Base-by-base conservation (phyloP, 2,888 invertebrate species). In the Melinaea menophilus region DNA sequence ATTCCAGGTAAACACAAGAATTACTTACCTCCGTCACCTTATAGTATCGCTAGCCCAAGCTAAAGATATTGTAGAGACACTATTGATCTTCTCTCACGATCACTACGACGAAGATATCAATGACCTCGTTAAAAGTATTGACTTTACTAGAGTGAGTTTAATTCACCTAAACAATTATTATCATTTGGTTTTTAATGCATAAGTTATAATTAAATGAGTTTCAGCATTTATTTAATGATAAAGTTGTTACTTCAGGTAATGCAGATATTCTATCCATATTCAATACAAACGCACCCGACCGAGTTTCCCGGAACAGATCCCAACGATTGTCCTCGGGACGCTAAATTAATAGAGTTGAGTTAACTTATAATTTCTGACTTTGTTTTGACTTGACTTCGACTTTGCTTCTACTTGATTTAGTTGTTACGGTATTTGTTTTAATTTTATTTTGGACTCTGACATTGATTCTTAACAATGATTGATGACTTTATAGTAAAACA, bases 241-340 rank as follows among this genome's bases (percentile, higher is more conserved):
- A 3, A n/a, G n/a, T 12, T n/a, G 4, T 12, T 46, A 31, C 79
- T 78, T 0, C 83, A 91, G 91, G 91, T 98, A 73, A 94, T 97
- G 92, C 98, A 98, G 88, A 98, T 99, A 73, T 99, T 98, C 90
- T 99, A 98, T 86, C 99, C 99, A 0, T 94, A 95, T 85, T 98
- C 98, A 34, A 97, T 98, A 79, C 99, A 99, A 88, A 95, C 98
- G 0, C 97, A 98, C 88, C 97, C 97, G 0, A 88, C 95, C 73
- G 94, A 95, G 74, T 99, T 97, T 84, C 99, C 99, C 0, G 99
- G 99, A 0, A 95, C 97, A 75, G 97, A 98, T 79, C 96, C 97
- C 0, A 94, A 95, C 70, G 99, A 99, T 83, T 99, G 99, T 83
- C 96, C 98, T 0, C 90, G 98, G 71, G 95, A 97, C 77, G 94